Evolutionary conservation across 2,797 vertebrate species (phyloP).

Genomic region (Lepus townsendii): DNA sequence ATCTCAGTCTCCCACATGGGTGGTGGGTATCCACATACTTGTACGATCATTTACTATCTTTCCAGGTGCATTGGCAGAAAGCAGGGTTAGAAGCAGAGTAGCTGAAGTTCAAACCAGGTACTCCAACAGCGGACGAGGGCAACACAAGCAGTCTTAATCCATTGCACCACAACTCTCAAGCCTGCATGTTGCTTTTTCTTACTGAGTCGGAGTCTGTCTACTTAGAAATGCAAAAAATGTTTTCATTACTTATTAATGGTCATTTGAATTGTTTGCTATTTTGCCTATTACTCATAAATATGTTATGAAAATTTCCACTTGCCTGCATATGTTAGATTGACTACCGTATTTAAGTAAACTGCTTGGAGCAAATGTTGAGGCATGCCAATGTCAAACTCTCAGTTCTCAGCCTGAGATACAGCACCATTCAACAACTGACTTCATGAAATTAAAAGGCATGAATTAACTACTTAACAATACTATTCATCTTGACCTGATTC

Average conservation of each 20-base stretch:
- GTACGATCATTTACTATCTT: too few relatives aligned
- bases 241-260: neutral
- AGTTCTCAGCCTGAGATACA: neutral
- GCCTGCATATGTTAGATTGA: neutral
- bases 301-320: neutral
- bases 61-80: too few relatives aligned
- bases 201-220: neutral
- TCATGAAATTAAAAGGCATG: neutral
- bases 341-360: neutral
- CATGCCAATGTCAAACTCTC: neutral
- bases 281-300: neutral
- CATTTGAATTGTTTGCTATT: neutral
- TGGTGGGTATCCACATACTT: too few relatives aligned
- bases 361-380: neutral
- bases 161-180: too few relatives aligned
- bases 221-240: neutral
- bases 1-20: too few relatives aligned
- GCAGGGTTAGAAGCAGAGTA: too few relatives aligned
- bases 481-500: neutral
- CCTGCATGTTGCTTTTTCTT: conserved; percentile 1
- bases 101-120: too few relatives aligned
- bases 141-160: too few relatives aligned
- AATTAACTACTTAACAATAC: neutral
- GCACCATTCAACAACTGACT: neutral
- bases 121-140: too few relatives aligned